Conservation (phyloP, 2,888 invertebrate genomes). For the Drosophila kokeensis region DNA sequence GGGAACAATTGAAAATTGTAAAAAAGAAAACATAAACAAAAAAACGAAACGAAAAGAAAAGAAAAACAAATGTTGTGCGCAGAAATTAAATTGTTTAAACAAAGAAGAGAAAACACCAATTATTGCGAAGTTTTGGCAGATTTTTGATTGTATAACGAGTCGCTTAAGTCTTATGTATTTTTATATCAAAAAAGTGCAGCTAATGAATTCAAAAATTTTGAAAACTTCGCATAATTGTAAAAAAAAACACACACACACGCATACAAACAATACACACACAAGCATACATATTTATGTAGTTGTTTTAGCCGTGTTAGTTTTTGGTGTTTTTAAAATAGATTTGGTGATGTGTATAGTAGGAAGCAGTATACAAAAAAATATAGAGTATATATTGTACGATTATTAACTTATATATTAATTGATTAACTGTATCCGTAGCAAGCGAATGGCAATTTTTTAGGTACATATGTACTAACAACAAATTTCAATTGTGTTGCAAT, state of each 20-base stretch:
- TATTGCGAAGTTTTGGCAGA: conserved; percentile 41
- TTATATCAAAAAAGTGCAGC: conserved; percentile 34
- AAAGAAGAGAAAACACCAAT: conserved; percentile 12
- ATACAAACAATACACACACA: conserved; percentile 30
- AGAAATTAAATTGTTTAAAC: conserved; percentile 46
- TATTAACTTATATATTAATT: conserved; percentile 68
- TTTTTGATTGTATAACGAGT: conserved; percentile 19
- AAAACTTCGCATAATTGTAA: conserved; percentile 36
- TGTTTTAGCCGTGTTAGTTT: conserved; percentile 76
- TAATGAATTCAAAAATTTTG: conserved; percentile 10
- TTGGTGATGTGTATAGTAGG: conserved; percentile 75
- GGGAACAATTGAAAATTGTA: conserved; percentile 81
- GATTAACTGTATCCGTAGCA: conserved; percentile 62
- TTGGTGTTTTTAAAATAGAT: conserved; percentile 74
- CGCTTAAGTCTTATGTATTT: conserved; percentile 49
- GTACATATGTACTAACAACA: conserved; percentile 28
- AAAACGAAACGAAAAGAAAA: conserved; percentile 2
- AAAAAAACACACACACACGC: conserved; percentile 3
- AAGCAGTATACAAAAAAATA: conserved; percentile 57
- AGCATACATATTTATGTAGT: conserved; percentile 64
- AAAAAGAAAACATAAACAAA: conserved; percentile 43
- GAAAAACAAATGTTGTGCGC: conserved; percentile 41
- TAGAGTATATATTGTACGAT: conserved; percentile 65
- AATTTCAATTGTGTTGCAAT: conserved; percentile 73
- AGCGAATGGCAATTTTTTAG: conserved; percentile 73